Evolutionary conservation across 2,113 vertebrate species (phyloP), one percentile per base, ranked within the genome.

Genomic region (Chaetodon trifascialis): DNA sequence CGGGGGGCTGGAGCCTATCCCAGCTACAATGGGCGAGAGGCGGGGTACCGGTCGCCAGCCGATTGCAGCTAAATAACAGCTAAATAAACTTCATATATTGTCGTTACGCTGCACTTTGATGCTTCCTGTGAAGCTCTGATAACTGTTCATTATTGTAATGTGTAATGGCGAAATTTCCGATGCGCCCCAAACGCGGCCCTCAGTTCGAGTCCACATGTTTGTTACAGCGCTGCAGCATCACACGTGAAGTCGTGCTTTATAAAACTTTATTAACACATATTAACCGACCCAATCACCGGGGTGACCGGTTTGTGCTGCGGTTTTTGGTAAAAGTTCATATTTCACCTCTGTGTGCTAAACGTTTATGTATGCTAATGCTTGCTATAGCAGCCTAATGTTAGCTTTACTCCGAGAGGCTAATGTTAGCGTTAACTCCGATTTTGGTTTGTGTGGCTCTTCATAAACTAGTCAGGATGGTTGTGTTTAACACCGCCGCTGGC

Each of bases 241-340:
- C 12, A 3, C 2, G 1, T 9, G 6, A 1, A 21, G 0, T 7
- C 23, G 17, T 0, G 2, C 1, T 23, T 4, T 11, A 0, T 9
- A 5, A 17, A 1, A 56, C 19, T 4, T 3, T 8, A 11, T 0
- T 0, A 17, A 0, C 11, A 7, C 2, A 7, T 0, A 5, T 21
- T 4, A 4, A 23, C 19, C 30, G n/a, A 2, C 11, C 8, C 0
- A 0, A 1, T 44, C 1, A 5, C 40, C 8, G 0, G 7, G 7
- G 10, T 1, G 36, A 3, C 25, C 19, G 9, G 25, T 0, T 1
- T 2, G 2, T 4, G 51, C 42, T 3, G 21, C 46, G 9, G 42
- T 10, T 6, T 4, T 0, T 0, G 59, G 83, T 80, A 30, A 59
- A 51, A 36, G 42, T 5, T 56, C 4, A 4, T 34, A 0, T 30